phyloP scores from a whole-genome alignment of 2,113 vertebrate genomes.

The Lutjanus erythropterus region DNA sequence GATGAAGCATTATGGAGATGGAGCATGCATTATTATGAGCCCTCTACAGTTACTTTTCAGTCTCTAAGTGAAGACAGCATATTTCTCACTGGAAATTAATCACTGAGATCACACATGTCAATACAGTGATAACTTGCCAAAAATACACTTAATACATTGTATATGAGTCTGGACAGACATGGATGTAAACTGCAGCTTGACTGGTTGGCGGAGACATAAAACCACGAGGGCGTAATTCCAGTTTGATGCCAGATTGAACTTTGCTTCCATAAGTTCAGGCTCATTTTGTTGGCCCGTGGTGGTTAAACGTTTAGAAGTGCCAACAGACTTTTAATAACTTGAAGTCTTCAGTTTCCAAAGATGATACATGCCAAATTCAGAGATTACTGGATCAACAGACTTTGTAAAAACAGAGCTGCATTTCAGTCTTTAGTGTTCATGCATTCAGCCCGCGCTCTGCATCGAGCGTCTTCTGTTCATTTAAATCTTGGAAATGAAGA shows the following conservation, averaged over 20 bases:
- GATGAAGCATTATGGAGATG: too few species aligned
- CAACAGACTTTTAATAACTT: constrained; percentile 12
- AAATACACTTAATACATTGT: too few species aligned
- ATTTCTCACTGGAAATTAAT: too few species aligned
- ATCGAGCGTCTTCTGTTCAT: background rate
- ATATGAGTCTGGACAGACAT: too few species aligned
- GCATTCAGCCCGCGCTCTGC: background rate
- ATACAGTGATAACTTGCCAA: too few species aligned
- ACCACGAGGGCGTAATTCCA: too few species aligned
- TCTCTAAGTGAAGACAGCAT: too few species aligned
- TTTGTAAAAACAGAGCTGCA: constrained; percentile 19
- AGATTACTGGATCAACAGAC: constrained; percentile 10
- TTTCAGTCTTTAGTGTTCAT: constrained; percentile 7
- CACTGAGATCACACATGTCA: too few species aligned
- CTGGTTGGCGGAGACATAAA: too few species aligned
- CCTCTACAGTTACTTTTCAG: too few species aligned
- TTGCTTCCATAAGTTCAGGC: background rate
- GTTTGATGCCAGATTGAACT: constrained; percentile 1
- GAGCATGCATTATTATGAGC: too few species aligned
- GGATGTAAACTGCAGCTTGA: too few species aligned
- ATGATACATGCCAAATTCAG: constrained; percentile 28
- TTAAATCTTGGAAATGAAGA: background rate
- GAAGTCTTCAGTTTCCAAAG: constrained; percentile 21
- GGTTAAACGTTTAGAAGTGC: background rate
- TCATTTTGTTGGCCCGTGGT: background rate